Base-by-base conservation (phyloP, 2,888 invertebrate species). In the Chromoteleia sp. region DNA sequence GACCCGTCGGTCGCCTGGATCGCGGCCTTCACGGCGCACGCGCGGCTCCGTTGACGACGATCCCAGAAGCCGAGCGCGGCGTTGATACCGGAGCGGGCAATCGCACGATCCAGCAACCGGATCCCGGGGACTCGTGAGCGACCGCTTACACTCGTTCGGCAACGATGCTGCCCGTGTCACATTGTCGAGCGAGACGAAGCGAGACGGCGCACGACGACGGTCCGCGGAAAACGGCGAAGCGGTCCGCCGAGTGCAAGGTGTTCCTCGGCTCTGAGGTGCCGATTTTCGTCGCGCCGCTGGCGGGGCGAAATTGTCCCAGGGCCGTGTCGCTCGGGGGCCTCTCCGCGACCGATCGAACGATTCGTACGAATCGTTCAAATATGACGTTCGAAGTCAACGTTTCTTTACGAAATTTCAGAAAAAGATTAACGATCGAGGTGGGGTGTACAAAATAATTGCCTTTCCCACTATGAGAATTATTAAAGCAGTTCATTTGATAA, bases 271-370 rank as follows among this genome's bases (percentile, higher is more conserved):
- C 41, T 29, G 41, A 52, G 29, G 41, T 36, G 52, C 67, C 67
- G 67, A 67, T 67, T 67, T 65, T 65, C 36, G 36, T 50, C 50
- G 14, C 21, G 17, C 65, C 29, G 36, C 36, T 50, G 50, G 67
- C 17, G 67, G 67, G 67, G 67, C 17, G 25, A 67, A 36, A 63
- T 63, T 17, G 50, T 7, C 12, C 36, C 63, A 63, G 63, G 63
- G 21, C 48, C 48, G 63, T 61, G 8, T 25, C 30, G 30, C 30
- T 3, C 30, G 12, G 48, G 21, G 21, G 25, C 25, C 25, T 25
- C 3, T 2, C 25, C 14, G 12, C 15, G 41, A 1, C 1, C 6
- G 4, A 2, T 36, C n/a, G 10, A 4, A 36, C n/a, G n/a, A n/a
- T n/a, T n/a, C n/a, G n/a, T n/a, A n/a, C n/a, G n/a, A n/a, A n/a